These are phyloP conservation scores for Geotrupes spiniger DNA, from an alignment of 2,888 invertebrate species.

Conservation along the genomic window DNA sequence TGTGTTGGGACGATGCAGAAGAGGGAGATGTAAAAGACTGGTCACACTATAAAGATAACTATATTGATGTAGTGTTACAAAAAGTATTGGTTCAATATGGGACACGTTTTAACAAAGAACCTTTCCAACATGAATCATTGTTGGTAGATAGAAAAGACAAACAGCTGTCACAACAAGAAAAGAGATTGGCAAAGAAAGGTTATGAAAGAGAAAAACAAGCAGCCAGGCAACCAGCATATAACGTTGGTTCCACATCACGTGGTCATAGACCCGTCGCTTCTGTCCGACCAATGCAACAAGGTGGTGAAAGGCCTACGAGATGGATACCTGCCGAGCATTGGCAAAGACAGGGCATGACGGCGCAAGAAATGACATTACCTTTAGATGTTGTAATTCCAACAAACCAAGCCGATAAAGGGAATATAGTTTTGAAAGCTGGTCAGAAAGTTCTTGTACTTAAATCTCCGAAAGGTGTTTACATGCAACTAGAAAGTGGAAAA, in stretches of 20 bases:
- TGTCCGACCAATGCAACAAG: slow-evolving; percentile 77
- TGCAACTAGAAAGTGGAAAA: slow-evolving; percentile 91
- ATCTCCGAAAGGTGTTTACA: slow-evolving; percentile 93
- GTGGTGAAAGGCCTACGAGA: slow-evolving; percentile 55
- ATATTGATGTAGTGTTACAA: slow-evolving; percentile 79
- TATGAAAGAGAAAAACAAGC: slow-evolving; percentile 95
- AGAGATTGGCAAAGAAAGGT: slow-evolving; percentile 85
- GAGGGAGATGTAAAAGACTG: slow-evolving; percentile 78
- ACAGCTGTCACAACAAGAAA: slow-evolving; percentile 90
- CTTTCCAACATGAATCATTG: slow-evolving; percentile 94
- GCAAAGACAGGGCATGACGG: slow-evolving; percentile 92
- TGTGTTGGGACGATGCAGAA: slow-evolving; percentile 89
- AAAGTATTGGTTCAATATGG: slow-evolving; percentile 65
- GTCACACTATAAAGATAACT: slow-evolving; percentile 67
- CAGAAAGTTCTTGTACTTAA: slow-evolving; percentile 93
- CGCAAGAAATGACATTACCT: slow-evolving; percentile 91
- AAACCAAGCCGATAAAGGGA: slow-evolving; percentile 83
- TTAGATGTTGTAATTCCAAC: slow-evolving; percentile 89
- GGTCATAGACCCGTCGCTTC: slow-evolving; percentile 55
- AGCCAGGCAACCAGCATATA: slow-evolving; percentile 39
- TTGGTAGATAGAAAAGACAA: slow-evolving; percentile 93
- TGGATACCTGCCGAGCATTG: slow-evolving; percentile 91
- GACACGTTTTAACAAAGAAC: slow-evolving; percentile 70
- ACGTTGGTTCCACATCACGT: slow-evolving; percentile 34
- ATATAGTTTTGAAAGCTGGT: slow-evolving; percentile 88